Conservation (phyloP, 2,888 invertebrate genomes). For the Beris morrisii region DNA sequence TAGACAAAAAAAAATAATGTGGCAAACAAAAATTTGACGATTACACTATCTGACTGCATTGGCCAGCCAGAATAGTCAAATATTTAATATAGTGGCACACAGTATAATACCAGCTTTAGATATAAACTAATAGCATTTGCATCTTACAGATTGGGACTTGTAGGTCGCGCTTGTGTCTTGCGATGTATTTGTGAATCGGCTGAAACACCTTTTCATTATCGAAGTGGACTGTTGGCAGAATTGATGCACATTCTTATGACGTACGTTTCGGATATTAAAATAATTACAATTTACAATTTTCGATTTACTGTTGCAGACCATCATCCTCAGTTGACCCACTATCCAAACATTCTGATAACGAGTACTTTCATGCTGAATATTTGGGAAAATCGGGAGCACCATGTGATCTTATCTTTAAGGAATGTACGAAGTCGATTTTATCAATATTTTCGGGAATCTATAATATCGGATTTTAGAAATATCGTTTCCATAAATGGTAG, state of each 20-base stretch:
- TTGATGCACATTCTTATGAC: slow-evolving; percentile 75
- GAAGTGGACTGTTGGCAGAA: slow-evolving; percentile 73
- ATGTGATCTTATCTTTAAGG: slow-evolving; percentile 48
- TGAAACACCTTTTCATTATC: slow-evolving; percentile 66
- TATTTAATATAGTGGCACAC: no score
- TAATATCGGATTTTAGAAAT: not conserved
- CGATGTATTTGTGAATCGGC: slow-evolving; percentile 78
- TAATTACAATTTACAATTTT: slow-evolving; percentile 7
- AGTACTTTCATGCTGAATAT: slow-evolving; percentile 73
- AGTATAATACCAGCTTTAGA: not conserved
- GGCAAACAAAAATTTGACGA: no score
- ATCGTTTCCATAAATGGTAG: no score
- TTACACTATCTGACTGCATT: no score
- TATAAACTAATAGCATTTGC: slow-evolving; percentile 21
- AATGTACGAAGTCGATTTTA: slow-evolving; percentile 49
- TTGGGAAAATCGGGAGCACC: slow-evolving; percentile 60
- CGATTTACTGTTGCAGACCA: slow-evolving; percentile 58
- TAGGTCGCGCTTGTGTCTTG: slow-evolving; percentile 71
- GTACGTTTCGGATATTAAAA: slow-evolving; percentile 58
- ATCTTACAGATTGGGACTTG: slow-evolving; percentile 62
- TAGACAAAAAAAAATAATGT: no score
- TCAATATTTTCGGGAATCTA: slow-evolving; percentile 45
- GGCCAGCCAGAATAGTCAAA: no score
- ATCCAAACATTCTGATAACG: slow-evolving; percentile 68
- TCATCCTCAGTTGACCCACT: slow-evolving; percentile 68